Conservation (phyloP, 2,113 vertebrate genomes). For the Periophthalmus modestus region DNA sequence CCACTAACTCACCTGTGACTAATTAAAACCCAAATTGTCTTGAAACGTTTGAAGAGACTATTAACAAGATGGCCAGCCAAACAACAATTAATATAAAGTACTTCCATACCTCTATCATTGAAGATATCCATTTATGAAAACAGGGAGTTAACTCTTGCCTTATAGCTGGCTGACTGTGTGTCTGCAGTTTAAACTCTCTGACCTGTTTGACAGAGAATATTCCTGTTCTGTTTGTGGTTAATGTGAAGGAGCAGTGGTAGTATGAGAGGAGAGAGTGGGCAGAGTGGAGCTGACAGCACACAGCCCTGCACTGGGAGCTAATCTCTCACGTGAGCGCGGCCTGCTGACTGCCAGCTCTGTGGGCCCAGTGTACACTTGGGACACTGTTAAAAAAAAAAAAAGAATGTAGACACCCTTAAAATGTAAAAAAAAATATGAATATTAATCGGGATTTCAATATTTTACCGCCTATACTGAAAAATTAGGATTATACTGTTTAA, state of each 20-base stretch:
- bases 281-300: constrained; percentile 46
- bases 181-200: constrained; percentile 23
- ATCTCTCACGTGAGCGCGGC: constrained; percentile 54
- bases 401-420: not conserved
- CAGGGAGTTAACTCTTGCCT: constrained; percentile 13
- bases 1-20: too few species aligned
- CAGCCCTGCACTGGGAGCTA: constrained; percentile 39
- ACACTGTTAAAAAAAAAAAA: not conserved
- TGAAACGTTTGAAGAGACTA: too few species aligned
- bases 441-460: too few species aligned
- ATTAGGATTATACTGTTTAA: too few species aligned
- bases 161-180: constrained; percentile 1
- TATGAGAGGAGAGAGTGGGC: constrained; percentile 16
- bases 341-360: constrained; percentile 34
- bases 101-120: not conserved
- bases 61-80: too few species aligned
- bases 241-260: constrained; percentile 35
- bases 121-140: constrained; percentile 21
- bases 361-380: constrained; percentile 9
- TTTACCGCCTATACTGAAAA: too few species aligned
- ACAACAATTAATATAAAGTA: not conserved
- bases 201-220: constrained; percentile 16
- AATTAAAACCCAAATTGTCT: too few species aligned
- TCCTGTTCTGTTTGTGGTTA: constrained; percentile 20
- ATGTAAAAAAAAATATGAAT: too few species aligned